Base-by-base conservation (phyloP, 2,113 vertebrate genomes). In the Alouatta palliata region DNA sequence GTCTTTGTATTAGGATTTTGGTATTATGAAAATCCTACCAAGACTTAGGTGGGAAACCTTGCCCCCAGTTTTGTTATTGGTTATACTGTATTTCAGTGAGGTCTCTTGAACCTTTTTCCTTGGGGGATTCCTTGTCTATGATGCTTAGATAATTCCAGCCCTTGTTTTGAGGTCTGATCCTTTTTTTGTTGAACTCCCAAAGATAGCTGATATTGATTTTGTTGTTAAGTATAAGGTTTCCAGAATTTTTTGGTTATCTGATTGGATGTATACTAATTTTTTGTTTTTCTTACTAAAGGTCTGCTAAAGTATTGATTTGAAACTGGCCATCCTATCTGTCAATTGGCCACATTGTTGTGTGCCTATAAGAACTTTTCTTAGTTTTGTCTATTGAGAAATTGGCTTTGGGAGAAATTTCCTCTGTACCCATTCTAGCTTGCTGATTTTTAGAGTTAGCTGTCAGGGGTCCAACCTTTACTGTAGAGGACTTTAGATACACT, bases 221-320 rank as follows among this genome's bases (percentile, higher is more conserved):
- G 32, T 92, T 79, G 1, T 87, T 90, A 92, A 61, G 61, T 91
- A 87, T 75, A 91, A 86, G 27, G 30, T 73, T 79, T 47, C 27
- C 25, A 92, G 45, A 35, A 81, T 25, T 94, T 80, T 92, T 47
- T 87, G 43, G 25, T 83, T 97, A 90, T 83, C 12, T 93, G 52
- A 83, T 79, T 1, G 10, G 17, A 93, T 93, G 68, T 94, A n/a
- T 84, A 64, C 11, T 56, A 71, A 73, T 49, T 77, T 92, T 87
- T 87, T 54, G 40, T 87, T 90, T 75, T 66, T 45, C 6, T 84
- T 75, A 47, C 7, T 90, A 80, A 54, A 84, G 58, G 56, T 77
- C 16, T 93, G 83, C 32, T 91, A 64, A 75, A 52, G 75, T 68
- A 83, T 1, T 61, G 32, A 85, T 89, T 84, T 92, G 25, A 91